Evolutionary conservation across 1,140 invertebrate genomes (phyloP).

Genomic region (Araneus ventricosus): DNA sequence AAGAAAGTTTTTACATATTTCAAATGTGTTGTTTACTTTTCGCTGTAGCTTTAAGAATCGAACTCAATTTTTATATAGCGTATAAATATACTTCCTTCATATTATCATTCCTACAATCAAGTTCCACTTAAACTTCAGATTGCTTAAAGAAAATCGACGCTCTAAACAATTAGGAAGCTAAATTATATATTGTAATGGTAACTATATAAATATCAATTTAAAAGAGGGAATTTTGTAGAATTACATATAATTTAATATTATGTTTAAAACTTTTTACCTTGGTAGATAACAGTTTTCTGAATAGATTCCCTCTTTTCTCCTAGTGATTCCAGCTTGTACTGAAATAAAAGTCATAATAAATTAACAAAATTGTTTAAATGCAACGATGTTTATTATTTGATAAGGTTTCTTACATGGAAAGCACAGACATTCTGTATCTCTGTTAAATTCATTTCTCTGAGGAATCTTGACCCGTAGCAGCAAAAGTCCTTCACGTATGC

Average conservation of each 20-base stretch:
- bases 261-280: constrained; percentile 75
- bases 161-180: no score
- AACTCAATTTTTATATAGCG: no score
- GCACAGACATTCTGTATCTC: not conserved
- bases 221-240: no score
- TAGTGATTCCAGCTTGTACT: constrained; percentile 84
- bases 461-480: not conserved
- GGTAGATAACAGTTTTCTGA: constrained; percentile 82
- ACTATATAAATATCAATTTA: no score
- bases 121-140: no score
- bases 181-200: no score
- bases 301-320: constrained; percentile 82
- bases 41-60: no score
- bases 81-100: no score
- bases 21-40: no score
- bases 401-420: not conserved
- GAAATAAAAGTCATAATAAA: constrained; percentile 28
- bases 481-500: constrained; percentile 28
- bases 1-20: no score
- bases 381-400: not conserved
- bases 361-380: not conserved
- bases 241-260: not conserved
- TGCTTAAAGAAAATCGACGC: no score
- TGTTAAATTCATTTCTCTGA: not conserved
- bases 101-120: no score